Evolutionary conservation across 2,888 invertebrate species (phyloP), one percentile per base, ranked within the genome.

Genomic region (Odiellus spinosus): DNA sequence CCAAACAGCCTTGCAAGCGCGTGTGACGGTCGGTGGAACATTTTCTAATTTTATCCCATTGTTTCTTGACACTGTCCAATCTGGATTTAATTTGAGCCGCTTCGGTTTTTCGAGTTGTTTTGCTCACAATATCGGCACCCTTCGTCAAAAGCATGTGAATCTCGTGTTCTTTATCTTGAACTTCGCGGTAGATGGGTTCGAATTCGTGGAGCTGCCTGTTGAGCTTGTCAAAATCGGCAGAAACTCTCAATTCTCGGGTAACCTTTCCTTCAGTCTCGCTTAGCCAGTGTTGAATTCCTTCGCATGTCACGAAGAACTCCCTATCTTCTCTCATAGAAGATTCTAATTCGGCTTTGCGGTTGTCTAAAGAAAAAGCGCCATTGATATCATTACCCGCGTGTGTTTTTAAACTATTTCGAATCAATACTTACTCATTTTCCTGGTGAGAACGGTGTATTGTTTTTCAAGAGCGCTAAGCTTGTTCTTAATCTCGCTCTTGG

Each of bases 71-170:
- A 59, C 82, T 80, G 60, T 91, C 90, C 45, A 95, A 68, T 60
- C 88, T 88, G 42, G 78, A 73, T 60, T 80, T 79, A 1, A 81
- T 69, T 26, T 74, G 71, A 49, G 79, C 73, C 55, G 72, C 71
- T 55, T 77, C 76, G 32, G 60, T 61, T 48, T 60, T 66, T 21
- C 52, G 45, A 2, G 67, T 65, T 42, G 55, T 47, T 35, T 70
- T 68, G 1, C 65, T 67, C 6, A 77, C 61, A 53, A 82, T 70
- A 58, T 82, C 82, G 53, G 78, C 74, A 57, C 91, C 91, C 67
- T 88, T 90, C 62, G 91, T 90, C 26, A 93, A 66, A 14, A 93
- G 71, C 80, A 91, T 88, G 55, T 91, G 87, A 1, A 91, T 80
- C 67, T 93, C 91, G 60, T 90, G 88, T 60, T 90, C 90, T 52